These are phyloP conservation scores for Palaemon carinicauda DNA, from an alignment of 1,140 invertebrate genomes.

Conservation along the genomic window DNA sequence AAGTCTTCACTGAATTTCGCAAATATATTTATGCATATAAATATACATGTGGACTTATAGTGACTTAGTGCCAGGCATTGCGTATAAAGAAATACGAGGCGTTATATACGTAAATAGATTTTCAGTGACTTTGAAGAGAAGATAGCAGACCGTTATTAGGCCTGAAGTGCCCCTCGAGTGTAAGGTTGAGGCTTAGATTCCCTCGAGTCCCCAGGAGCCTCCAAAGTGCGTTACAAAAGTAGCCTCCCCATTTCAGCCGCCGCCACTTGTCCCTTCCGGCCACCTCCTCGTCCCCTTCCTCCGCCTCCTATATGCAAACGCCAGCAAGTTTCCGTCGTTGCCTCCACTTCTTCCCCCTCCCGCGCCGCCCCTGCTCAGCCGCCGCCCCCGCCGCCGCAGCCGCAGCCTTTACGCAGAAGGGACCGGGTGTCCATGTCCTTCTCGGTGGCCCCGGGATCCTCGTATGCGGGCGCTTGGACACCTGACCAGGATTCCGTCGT, in stretches of 20 bases:
- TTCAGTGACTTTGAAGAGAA: no score
- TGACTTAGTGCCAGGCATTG: no score
- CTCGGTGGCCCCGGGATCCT: constrained; percentile 39
- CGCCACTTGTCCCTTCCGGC: background rate
- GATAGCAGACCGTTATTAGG: no score
- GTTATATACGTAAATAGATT: no score
- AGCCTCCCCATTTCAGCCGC: background rate
- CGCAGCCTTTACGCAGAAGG: constrained; percentile 23
- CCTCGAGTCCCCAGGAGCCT: background rate
- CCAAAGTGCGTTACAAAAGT: constrained; percentile 34
- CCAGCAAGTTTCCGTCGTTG: background rate
- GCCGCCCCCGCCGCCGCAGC: background rate
- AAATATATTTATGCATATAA: no score
- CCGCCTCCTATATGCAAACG: constrained; percentile 46
- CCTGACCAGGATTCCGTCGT: constrained; percentile 59
- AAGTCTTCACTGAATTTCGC: no score
- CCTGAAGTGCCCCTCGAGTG: no score
- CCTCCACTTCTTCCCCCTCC: background rate
- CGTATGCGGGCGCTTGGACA: constrained; percentile 58
- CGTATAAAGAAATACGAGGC: no score
- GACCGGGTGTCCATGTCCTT: constrained; percentile 55
- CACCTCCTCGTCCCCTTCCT: background rate
- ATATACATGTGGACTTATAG: no score
- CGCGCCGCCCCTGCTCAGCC: background rate
- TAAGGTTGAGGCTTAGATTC: no score